Conservation (phyloP, 1,140 invertebrate genomes). For the Pachyrhynchus sulphureomaculatus region DNA sequence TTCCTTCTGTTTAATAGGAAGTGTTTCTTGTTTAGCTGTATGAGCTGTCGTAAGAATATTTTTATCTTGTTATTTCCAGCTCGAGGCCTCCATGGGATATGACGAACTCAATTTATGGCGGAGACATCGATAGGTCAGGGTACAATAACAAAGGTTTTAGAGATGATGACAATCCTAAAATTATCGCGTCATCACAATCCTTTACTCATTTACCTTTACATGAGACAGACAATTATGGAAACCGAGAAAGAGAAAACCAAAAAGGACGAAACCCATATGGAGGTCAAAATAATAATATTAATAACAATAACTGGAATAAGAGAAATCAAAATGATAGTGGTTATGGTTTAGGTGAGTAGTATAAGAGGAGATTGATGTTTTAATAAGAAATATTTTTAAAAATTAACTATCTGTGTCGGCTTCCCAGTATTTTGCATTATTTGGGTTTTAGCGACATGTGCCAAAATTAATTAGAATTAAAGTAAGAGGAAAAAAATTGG, state of each 20-base stretch:
- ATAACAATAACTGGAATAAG: neutral
- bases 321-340: neutral
- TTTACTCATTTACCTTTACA: neutral
- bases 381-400: too few relatives aligned
- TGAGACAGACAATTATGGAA: neutral
- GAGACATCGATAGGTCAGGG: neutral
- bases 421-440: too few relatives aligned
- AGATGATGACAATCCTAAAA: neutral
- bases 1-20: too few relatives aligned
- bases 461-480: too few relatives aligned
- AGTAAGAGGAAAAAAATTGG: too few relatives aligned
- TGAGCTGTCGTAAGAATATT: too few relatives aligned
- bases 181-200: neutral
- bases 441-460: too few relatives aligned
- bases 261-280: neutral
- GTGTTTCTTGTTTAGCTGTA: too few relatives aligned
- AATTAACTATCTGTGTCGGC: too few relatives aligned
- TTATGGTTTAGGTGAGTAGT: neutral
- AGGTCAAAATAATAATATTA: neutral
- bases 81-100: neutral
- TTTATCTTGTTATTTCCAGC: too few relatives aligned
- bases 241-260: neutral
- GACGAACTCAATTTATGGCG: neutral
- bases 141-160: conserved; percentile 12
- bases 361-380: neutral